A percentile compares a stretch with the other conserved stretches of the same genome.
These are phyloP conservation scores for Actinia equina DNA, from an alignment of 64 coral and sea anemone genomes.

Conservation along the genomic window DNA sequence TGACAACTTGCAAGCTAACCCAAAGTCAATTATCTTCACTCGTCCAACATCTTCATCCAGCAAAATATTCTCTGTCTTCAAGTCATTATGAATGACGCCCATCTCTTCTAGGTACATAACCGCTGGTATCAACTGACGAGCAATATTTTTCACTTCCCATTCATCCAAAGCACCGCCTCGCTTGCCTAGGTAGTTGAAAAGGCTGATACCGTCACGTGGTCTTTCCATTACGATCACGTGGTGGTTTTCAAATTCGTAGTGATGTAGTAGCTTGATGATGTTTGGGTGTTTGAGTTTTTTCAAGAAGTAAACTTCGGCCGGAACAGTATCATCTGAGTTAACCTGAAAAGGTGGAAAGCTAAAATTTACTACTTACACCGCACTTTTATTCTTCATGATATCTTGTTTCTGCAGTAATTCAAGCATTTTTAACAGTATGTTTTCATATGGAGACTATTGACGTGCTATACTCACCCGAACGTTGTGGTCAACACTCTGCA, in stretches of 20 bases:
- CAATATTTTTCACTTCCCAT: background rate
- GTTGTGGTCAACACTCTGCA: background rate
- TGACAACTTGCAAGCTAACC: slow-evolving; percentile 1
- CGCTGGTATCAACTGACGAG: background rate
- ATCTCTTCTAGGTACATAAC: background rate
- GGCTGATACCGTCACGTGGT: background rate
- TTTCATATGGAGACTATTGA: background rate
- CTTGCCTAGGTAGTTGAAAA: background rate
- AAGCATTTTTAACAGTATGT: no score
- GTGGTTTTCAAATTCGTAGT: background rate
- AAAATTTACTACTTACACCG: no score
- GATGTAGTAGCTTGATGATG: slow-evolving; percentile 17
- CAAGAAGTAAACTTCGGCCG: background rate
- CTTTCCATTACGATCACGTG: slow-evolving; percentile 16
- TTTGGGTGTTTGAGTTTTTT: slow-evolving; percentile 28
- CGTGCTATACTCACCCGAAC: background rate
- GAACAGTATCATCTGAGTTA: background rate
- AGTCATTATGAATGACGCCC: slow-evolving; percentile 13
- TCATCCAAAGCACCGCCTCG: background rate
- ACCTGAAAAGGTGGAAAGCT: background rate
- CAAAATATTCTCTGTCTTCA: slow-evolving; percentile 16
- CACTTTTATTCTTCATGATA: no score
- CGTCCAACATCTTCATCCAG: background rate
- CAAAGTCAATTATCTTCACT: slow-evolving; percentile 9
- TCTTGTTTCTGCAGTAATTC: no score